Conservation (phyloP, 2,113 vertebrate genomes). For the Chloropsis cyanopogon region DNA sequence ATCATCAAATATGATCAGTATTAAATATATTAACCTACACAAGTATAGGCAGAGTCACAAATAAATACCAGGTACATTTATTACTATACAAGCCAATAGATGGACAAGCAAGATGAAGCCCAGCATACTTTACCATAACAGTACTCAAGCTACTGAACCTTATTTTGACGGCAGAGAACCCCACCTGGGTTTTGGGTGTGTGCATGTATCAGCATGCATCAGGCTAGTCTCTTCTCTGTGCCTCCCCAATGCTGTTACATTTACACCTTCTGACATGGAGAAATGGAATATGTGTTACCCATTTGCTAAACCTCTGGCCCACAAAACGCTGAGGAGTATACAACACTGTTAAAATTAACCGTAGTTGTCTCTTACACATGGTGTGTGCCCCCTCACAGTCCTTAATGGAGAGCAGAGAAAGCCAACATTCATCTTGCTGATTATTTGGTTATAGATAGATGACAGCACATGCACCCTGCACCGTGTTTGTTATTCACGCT, state of each 20-base stretch:
- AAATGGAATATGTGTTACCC: fast-evolving
- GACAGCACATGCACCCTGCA: too few relatives aligned
- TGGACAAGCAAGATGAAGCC: not conserved
- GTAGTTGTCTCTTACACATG: fast-evolving
- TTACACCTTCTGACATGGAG: not conserved
- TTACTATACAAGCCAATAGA: not conserved
- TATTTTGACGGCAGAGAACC: not conserved
- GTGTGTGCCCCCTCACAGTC: fast-evolving
- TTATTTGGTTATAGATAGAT: not conserved
- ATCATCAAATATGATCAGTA: fast-evolving
- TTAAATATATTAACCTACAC: not conserved
- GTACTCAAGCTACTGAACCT: not conserved
- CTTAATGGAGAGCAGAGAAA: not conserved
- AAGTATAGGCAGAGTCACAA: not conserved
- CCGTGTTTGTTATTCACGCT: fast-evolving
- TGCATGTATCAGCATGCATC: fast-evolving
- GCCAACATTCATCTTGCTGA: not conserved
- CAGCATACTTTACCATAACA: not conserved
- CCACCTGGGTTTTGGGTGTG: not conserved
- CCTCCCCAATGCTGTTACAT: too few relatives aligned
- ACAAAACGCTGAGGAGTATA: too few relatives aligned
- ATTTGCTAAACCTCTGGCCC: fast-evolving
- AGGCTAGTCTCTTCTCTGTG: not conserved
- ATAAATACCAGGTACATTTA: not conserved
- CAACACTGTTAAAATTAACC: not conserved